Conservation (phyloP, 1,140 invertebrate genomes). For the Epicauta chinensis region DNA sequence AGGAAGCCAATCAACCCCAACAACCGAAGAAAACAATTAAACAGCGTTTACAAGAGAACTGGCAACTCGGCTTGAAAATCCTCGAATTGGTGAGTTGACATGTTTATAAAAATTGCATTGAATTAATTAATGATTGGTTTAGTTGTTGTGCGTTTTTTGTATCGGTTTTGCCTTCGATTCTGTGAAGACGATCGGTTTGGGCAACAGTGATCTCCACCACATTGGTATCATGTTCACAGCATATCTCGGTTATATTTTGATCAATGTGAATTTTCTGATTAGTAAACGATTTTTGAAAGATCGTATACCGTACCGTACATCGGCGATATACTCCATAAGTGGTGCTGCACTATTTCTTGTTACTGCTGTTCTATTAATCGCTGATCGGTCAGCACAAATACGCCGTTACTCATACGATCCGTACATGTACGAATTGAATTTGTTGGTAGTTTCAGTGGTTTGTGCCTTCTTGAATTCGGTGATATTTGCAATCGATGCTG, state of each 20-base stretch:
- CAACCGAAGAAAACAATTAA: slow-evolving; percentile 19
- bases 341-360: slow-evolving; percentile 56
- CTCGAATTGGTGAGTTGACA: slow-evolving; percentile 28
- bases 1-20: slow-evolving; percentile 14
- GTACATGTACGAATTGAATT: slow-evolving; percentile 49
- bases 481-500: slow-evolving; percentile 47
- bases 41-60: slow-evolving; percentile 12
- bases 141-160: slow-evolving; percentile 29
- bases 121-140: slow-evolving; percentile 9
- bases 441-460: slow-evolving; percentile 50
- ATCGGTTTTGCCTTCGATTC: slow-evolving; percentile 51
- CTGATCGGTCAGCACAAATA: slow-evolving; percentile 37
- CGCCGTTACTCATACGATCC: slow-evolving; percentile 46
- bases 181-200: slow-evolving; percentile 42
- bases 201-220: slow-evolving; percentile 45
- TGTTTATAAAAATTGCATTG: neutral
- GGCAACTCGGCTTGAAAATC: slow-evolving; percentile 35
- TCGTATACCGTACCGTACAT: slow-evolving; percentile 56
- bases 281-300: slow-evolving; percentile 52
- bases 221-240: slow-evolving; percentile 50
- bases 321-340: slow-evolving; percentile 52
- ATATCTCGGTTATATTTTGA: slow-evolving; percentile 52
- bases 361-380: slow-evolving; percentile 44
- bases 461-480: slow-evolving; percentile 48
- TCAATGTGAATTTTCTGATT: slow-evolving; percentile 54